Evolutionary conservation across 2,888 invertebrate genomes (phyloP).

Genomic region (Graphium colonna): DNA sequence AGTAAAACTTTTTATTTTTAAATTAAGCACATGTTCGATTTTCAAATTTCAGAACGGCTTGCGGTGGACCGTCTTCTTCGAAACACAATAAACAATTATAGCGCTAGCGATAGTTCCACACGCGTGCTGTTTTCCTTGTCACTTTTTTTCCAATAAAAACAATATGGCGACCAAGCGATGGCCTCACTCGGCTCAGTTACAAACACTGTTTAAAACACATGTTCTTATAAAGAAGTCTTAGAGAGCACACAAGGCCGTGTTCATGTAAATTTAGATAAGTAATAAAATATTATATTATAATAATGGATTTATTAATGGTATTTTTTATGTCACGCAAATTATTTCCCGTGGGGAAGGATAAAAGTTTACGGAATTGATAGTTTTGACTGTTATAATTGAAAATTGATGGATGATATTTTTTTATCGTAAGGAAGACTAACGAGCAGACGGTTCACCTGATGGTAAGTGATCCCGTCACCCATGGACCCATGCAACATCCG

Average conservation of each 20-base stretch:
- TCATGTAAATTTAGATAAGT: not conserved
- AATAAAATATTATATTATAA: not conserved
- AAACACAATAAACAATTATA: conserved; percentile 36
- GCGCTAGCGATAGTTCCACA: conserved; percentile 27
- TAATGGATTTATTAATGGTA: not conserved
- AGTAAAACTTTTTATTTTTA: not conserved
- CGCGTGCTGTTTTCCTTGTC: conserved; percentile 35
- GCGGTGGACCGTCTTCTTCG: conserved; percentile 35
- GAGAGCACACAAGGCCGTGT: not conserved
- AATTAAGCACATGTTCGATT: not conserved
- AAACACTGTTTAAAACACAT: not conserved
- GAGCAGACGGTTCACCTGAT: too few relatives aligned
- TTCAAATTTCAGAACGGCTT: conserved; percentile 13
- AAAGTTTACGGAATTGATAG: too few relatives aligned
- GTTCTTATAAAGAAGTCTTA: not conserved
- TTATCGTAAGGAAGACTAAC: too few relatives aligned
- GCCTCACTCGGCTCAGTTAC: not conserved
- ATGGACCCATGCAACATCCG: too few relatives aligned
- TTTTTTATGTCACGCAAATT: not conserved
- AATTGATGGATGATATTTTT: too few relatives aligned
- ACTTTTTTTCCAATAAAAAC: conserved; percentile 29
- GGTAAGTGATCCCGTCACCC: too few relatives aligned
- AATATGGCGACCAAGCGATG: conserved; percentile 18
- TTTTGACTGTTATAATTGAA: too few relatives aligned
- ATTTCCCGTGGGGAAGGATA: too few relatives aligned